These are phyloP conservation scores for Corythornis leucogaster DNA, from an alignment of 2,797 vertebrate species.

Conservation along the genomic window DNA sequence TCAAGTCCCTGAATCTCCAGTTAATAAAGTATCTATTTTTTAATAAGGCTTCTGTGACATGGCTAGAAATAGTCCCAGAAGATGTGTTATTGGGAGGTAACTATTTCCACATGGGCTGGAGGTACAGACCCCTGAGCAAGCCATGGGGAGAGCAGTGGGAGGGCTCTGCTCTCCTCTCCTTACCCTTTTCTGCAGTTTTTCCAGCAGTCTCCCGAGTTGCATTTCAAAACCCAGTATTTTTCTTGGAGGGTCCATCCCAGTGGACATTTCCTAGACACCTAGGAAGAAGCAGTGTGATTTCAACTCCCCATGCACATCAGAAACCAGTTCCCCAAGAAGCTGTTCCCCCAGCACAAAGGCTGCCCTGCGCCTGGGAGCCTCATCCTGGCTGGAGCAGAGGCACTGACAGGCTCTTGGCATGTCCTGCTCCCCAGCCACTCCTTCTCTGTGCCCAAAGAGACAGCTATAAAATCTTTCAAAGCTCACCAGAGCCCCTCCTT, in stretches of 20 bases:
- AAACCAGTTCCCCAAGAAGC: neutral
- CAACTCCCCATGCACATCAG: neutral
- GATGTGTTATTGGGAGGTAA: conserved; percentile 61
- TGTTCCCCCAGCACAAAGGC: neutral
- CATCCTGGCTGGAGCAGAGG: neutral
- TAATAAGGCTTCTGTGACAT: conserved; percentile 68
- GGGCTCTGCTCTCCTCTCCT: neutral
- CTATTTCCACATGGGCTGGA: conserved; percentile 66
- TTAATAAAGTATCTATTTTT: conserved; percentile 72
- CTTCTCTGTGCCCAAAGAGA: neutral
- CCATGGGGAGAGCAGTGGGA: neutral
- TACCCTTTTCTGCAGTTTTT: conserved; percentile 74
- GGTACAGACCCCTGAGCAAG: neutral
- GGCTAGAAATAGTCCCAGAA: conserved; percentile 36
- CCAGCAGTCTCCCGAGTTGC: conserved; percentile 76
- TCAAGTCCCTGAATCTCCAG: conserved; percentile 55
- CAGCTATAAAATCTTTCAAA: neutral
- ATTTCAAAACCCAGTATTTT: conserved; percentile 70
- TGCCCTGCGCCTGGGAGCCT: neutral
- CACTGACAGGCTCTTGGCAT: neutral
- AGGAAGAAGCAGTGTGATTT: neutral
- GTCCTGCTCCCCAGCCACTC: neutral
- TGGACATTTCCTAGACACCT: conserved; percentile 63
- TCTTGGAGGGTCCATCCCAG: conserved; percentile 72
- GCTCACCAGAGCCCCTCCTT: neutral